phyloP scores from a whole-genome alignment of 1,140 invertebrate species.

The Heliothis virescens region DNA sequence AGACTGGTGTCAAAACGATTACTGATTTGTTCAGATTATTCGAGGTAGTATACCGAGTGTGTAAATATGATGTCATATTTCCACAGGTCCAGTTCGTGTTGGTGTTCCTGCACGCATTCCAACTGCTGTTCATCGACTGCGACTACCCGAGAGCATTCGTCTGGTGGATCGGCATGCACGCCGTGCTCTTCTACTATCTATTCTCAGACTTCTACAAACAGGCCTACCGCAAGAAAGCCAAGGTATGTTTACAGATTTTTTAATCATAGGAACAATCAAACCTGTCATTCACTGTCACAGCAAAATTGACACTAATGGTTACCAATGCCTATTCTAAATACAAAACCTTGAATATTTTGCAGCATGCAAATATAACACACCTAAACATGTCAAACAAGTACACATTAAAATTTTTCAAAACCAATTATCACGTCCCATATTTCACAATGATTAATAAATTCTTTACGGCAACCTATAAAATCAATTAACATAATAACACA shows the following conservation, averaged over 20 bases:
- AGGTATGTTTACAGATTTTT: slow-evolving; percentile 54
- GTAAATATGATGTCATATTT: neutral
- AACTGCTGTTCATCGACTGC: slow-evolving; percentile 96
- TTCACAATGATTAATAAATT: slow-evolving; percentile 27
- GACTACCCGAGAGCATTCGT: slow-evolving; percentile 95
- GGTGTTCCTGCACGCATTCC: slow-evolving; percentile 92
- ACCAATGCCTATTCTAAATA: too few relatives aligned
- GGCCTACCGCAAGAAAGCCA: slow-evolving; percentile 88
- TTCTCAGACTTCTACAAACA: slow-evolving; percentile 97
- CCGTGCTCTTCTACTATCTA: slow-evolving; percentile 96
- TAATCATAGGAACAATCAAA: neutral
- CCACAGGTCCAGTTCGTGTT: slow-evolving; percentile 76
- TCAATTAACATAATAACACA: slow-evolving; percentile 15
- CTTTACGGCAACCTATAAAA: slow-evolving; percentile 17
- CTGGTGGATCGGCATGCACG: slow-evolving; percentile 96
- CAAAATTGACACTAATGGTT: too few relatives aligned
- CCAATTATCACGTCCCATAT: slow-evolving; percentile 19
- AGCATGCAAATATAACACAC: too few relatives aligned
- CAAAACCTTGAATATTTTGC: too few relatives aligned
- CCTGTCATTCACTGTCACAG: too few relatives aligned
- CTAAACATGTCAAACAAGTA: slow-evolving; percentile 11
- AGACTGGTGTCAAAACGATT: too few relatives aligned
- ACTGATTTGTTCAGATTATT: neutral
- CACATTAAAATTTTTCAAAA: slow-evolving; percentile 2
- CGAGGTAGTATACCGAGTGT: neutral